These are phyloP conservation scores for Lysiphlebus fabarum DNA, from an alignment of 1,140 invertebrate genomes.

Conservation along the genomic window DNA sequence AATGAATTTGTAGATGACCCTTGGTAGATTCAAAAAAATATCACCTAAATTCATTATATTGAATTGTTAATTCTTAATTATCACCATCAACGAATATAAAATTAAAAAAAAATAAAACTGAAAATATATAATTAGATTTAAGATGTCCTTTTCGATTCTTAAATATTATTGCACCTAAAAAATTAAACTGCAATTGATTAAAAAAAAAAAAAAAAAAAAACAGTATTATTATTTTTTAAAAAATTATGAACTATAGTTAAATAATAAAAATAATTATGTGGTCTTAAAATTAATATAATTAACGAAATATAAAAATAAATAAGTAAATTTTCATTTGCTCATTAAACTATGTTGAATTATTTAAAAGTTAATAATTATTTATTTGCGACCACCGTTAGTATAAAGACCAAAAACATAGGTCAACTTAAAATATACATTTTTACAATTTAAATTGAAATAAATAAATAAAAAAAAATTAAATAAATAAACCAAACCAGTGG, in stretches of 20 bases:
- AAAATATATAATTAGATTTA: constrained; percentile 5
- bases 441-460: constrained; percentile 6
- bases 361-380: too few relatives aligned
- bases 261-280: constrained; percentile 2
- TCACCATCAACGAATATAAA: constrained; percentile 7
- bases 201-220: background rate
- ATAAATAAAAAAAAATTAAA: background rate
- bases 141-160: constrained; percentile 7
- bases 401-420: background rate
- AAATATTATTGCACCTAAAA: background rate
- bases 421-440: background rate
- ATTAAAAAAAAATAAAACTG: background rate
- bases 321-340: too few relatives aligned
- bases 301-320: too few relatives aligned
- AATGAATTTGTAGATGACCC: too few relatives aligned
- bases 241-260: too few relatives aligned
- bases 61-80: background rate
- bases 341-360: too few relatives aligned
- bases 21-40: too few relatives aligned
- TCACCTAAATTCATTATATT: too few relatives aligned
- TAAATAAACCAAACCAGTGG: background rate
- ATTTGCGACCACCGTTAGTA: constrained; percentile 3
- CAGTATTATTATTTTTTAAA: constrained; percentile 10
- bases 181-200: constrained; percentile 1
- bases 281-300: background rate